Evolutionary conservation across 2,888 invertebrate genomes (phyloP).

Genomic region (Cinara cedri): DNA sequence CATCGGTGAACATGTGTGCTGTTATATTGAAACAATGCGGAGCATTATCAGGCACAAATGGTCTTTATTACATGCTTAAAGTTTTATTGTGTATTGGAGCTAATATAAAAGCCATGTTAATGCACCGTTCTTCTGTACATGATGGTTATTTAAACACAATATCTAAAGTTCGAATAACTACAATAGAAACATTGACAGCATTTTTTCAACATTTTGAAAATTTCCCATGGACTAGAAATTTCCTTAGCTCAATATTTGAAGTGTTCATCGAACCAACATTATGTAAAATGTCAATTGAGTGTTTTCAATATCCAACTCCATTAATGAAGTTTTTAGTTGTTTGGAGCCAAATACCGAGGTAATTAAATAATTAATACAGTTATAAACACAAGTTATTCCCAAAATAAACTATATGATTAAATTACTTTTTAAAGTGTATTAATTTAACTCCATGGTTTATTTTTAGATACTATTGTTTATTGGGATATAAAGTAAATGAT

Average conservation of each 20-base stretch:
- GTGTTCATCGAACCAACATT: slow-evolving; percentile 83
- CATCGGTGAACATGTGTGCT: slow-evolving; percentile 76
- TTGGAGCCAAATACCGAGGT: slow-evolving; percentile 81
- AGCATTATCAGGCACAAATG: slow-evolving; percentile 71
- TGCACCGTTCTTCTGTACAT: slow-evolving; percentile 66
- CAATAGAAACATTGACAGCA: slow-evolving; percentile 71
- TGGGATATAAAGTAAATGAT: slow-evolving; percentile 68
- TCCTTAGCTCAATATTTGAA: slow-evolving; percentile 77
- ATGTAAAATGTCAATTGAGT: slow-evolving; percentile 77
- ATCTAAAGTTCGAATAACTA: slow-evolving; percentile 71
- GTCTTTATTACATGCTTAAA: slow-evolving; percentile 70
- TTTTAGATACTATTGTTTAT: slow-evolving; percentile 71
- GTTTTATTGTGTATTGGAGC: slow-evolving; percentile 75
- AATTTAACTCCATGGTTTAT: too few relatives aligned
- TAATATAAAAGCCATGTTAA: slow-evolving; percentile 57
- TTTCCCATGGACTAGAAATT: slow-evolving; percentile 74
- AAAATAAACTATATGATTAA: not conserved
- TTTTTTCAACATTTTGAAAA: slow-evolving; percentile 81
- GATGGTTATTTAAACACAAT: slow-evolving; percentile 71
- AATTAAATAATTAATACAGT: slow-evolving; percentile 56
- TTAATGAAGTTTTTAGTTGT: slow-evolving; percentile 78
- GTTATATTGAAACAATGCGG: slow-evolving; percentile 83
- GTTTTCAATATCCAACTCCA: slow-evolving; percentile 83
- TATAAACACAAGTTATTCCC: not conserved
- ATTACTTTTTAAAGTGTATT: not conserved